Conservation (phyloP, 2,797 vertebrate species). For the Amazona ochrocephala region DNA sequence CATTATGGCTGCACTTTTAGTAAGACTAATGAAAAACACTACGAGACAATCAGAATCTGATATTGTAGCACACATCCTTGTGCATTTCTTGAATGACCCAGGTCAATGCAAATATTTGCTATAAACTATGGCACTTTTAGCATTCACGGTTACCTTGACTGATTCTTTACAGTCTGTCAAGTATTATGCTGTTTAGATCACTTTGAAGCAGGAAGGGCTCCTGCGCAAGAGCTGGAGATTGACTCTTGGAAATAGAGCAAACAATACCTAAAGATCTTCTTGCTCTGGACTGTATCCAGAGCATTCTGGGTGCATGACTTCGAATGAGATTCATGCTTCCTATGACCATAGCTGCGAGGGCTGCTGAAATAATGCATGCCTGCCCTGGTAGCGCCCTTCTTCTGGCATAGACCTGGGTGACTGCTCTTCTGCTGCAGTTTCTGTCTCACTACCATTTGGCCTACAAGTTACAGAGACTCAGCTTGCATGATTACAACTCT, state of each 20-base stretch:
- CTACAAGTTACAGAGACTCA: neutral
- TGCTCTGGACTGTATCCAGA: neutral
- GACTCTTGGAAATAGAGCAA: neutral
- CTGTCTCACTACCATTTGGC: slow-evolving; percentile 9
- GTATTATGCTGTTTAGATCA: neutral
- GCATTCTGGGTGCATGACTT: neutral
- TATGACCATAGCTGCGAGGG: neutral
- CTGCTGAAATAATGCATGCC: neutral
- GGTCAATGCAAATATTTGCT: neutral
- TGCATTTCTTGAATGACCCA: neutral
- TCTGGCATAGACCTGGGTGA: neutral
- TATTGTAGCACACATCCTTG: neutral
- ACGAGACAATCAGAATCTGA: neutral
- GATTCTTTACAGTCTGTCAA: neutral
- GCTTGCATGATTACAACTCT: slow-evolving; percentile 7
- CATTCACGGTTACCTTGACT: neutral
- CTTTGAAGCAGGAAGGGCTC: neutral
- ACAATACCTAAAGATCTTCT: neutral
- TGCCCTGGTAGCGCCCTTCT: neutral
- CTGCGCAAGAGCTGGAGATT: neutral
- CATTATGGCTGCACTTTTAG: neutral
- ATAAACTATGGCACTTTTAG: neutral
- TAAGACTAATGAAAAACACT: neutral
- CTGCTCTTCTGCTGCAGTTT: neutral
- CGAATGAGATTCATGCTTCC: neutral